A percentile compares a stretch with the other conserved stretches of the same genome.
Evolutionary conservation across 2,113 vertebrate genomes (phyloP).

Genomic region (Motacilla tschutschensis): DNA sequence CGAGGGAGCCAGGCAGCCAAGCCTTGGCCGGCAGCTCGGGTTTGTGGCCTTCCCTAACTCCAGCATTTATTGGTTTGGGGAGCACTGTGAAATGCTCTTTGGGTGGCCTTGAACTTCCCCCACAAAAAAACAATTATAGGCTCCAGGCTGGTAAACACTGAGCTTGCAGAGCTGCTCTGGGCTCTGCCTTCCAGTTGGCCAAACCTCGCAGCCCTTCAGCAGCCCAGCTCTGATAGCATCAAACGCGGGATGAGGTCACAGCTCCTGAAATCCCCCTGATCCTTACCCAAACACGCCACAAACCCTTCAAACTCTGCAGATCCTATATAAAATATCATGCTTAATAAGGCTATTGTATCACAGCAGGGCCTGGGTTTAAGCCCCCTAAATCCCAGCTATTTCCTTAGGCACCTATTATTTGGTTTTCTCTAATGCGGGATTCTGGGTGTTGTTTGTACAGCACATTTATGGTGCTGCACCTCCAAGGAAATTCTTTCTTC

Average conservation of each 20-base stretch:
- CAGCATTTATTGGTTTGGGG: not conserved
- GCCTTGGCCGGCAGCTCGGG: not conserved
- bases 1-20: not conserved
- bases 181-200: not conserved
- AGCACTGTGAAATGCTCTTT: not conserved
- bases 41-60: not conserved
- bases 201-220: not conserved
- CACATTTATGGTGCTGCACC: not conserved
- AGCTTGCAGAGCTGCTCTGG: not conserved
- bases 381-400: slow-evolving; percentile 42
- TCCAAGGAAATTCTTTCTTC: slow-evolving; percentile 4
- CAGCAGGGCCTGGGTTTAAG: slow-evolving; percentile 34
- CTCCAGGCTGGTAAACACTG: slow-evolving; percentile 26
- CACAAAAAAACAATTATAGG: slow-evolving; percentile 9
- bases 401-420: slow-evolving; percentile 31
- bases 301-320: slow-evolving; percentile 40
- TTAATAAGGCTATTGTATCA: slow-evolving; percentile 61
- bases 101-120: slow-evolving; percentile 53
- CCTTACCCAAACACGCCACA: slow-evolving; percentile 46
- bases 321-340: slow-evolving; percentile 42
- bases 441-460: slow-evolving; percentile 14
- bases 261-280: slow-evolving; percentile 50
- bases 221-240: slow-evolving; percentile 34
- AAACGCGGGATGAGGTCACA: slow-evolving; percentile 37
- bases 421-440: slow-evolving; percentile 7